Evolutionary conservation across 2,797 vertebrate genomes (phyloP).

Genomic region (Sebastes minor): DNA sequence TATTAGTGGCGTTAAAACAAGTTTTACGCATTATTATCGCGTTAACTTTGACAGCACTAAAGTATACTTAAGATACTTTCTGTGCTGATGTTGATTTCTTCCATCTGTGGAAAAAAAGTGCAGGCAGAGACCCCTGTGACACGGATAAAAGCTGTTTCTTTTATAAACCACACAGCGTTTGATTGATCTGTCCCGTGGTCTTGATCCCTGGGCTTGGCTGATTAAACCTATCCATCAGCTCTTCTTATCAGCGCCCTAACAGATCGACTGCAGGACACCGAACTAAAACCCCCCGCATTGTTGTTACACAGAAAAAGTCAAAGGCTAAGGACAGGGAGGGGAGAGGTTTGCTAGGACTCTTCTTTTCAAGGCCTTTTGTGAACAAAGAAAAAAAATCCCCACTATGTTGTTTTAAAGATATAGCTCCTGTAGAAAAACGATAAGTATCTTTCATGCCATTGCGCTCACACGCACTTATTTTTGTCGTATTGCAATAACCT

Average conservation of each 20-base stretch:
- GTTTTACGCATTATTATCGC: no score
- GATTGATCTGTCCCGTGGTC: conserved; percentile 79
- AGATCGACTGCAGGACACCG: conserved; percentile 78
- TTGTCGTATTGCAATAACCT: conserved; percentile 58
- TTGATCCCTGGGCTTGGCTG: conserved; percentile 79
- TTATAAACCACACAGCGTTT: conserved; percentile 74
- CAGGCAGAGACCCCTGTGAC: conserved; percentile 49
- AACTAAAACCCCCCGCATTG: conserved; percentile 74
- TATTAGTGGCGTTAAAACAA: no score
- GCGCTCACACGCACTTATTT: neutral
- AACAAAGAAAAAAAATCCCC: conserved; percentile 65
- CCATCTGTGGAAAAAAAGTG: neutral
- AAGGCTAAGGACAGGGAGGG: conserved; percentile 77
- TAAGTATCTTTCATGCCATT: conserved; percentile 32
- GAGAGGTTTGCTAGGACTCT: conserved; percentile 51
- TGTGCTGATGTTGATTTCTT: conserved; percentile 24
- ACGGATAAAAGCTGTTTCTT: conserved; percentile 73
- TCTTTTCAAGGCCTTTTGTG: conserved; percentile 44
- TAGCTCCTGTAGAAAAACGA: conserved; percentile 14
- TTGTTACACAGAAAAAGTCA: conserved; percentile 78
- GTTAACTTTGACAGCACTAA: no score
- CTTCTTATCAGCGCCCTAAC: conserved; percentile 77
- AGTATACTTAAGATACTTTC: neutral
- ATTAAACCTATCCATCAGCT: conserved; percentile 84
- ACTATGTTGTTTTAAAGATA: conserved; percentile 48